Evolutionary conservation across 2,888 invertebrate genomes (phyloP), one percentile per base, ranked within the genome.

Genomic region (Aleiodes alternator): DNA sequence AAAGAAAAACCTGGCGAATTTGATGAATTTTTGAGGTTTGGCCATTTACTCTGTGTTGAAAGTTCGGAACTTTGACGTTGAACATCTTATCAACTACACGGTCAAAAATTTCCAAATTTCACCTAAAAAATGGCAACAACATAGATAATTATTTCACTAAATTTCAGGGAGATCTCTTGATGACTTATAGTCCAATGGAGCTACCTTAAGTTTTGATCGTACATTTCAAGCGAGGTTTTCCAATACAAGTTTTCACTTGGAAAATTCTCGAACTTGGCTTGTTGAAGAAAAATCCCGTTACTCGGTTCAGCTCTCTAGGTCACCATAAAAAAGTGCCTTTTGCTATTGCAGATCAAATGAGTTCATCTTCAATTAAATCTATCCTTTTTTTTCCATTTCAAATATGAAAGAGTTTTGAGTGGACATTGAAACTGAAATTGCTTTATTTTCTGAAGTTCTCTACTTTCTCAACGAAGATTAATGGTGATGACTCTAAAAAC

Each of bases 201-300:
- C 43, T 38, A 61, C 38, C 38, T 38, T 38, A 61, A 61, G 29
- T 57, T 31, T 1, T 61, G 14, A 6, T 16, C 9, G 8, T 5
- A 38, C 61, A 43, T 61, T 61, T 43, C 9, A 16, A 38, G 38
- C n/a, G 59, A n/a, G 59, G 61, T 7, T 7, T 38, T 38, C 43
- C 61, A 61, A 38, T 43, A 43, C 61, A 61, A 61, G 43, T 61
- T 61, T 61, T 38, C 61, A 61, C 61, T 43, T 38, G 38, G 61
- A 61, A 61, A 61, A 61, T 61, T 61, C 43, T 43, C 57, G 61
- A 61, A 43, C 14, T 29, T 16, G 38, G 12, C 14, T 5, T 14
- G 61, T 16, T 16, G 23, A 23, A 23, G 23, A 23, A 23, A 14
- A 38, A 43, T 16, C 43, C 61, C 61, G 38, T 61, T 61, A 61